phyloP scores from a whole-genome alignment of 2,113 vertebrate genomes.

The Manacus vitellinus region DNA sequence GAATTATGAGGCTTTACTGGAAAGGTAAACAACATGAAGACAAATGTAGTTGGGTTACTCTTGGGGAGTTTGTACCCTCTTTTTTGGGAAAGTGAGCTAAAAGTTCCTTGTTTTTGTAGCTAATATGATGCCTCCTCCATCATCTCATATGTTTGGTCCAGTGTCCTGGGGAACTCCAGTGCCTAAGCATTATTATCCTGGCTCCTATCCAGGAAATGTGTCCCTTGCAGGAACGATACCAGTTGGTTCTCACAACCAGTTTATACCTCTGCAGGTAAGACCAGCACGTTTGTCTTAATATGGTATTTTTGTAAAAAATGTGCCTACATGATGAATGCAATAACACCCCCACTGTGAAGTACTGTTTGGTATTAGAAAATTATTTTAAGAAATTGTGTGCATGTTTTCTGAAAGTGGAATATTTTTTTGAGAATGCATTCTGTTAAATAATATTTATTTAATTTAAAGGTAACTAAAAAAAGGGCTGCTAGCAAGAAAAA shows the following conservation, averaged over 20 bases:
- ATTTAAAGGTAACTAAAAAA: conserved; percentile 95
- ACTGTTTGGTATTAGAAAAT: neutral
- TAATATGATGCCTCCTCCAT: conserved; percentile 81
- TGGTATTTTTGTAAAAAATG: neutral
- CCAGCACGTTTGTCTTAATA: neutral
- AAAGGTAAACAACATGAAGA: neutral
- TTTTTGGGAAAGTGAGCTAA: neutral
- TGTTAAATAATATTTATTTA: conserved; percentile 67
- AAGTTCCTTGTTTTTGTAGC: conserved; percentile 60
- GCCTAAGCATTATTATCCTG: conserved; percentile 82
- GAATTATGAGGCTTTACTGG: neutral
- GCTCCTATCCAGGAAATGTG: conserved; percentile 79
- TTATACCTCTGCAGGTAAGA: conserved; percentile 93
- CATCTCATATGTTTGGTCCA: conserved; percentile 80
- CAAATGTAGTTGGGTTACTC: neutral
- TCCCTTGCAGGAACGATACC: conserved; percentile 72
- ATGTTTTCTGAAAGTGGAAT: conserved; percentile 50
- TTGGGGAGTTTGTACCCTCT: neutral
- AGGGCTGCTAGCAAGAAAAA: conserved; percentile 88
- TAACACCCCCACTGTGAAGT: neutral
- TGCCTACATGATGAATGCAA: neutral
- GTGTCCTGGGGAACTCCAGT: conserved; percentile 83
- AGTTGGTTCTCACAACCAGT: conserved; percentile 90
- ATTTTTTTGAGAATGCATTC: conserved; percentile 31
- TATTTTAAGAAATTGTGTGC: neutral